Percentiles rank a stretch among this genome's conserved stretches.
phyloP scores from a whole-genome alignment of 2,888 invertebrate species.

The Rhagonycha fulva region DNA sequence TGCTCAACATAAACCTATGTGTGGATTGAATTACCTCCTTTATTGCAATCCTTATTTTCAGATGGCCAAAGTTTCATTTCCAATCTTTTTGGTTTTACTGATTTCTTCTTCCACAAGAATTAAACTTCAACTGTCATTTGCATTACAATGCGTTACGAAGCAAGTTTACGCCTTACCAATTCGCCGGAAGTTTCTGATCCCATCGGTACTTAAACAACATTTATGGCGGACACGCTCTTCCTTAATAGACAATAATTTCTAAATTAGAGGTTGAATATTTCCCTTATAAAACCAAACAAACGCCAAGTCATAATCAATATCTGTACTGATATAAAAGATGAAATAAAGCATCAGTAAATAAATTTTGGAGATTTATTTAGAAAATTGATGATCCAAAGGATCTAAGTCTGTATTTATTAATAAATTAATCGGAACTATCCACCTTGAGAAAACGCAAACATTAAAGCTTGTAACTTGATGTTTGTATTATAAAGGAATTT shows the following conservation, averaged over 20 bases:
- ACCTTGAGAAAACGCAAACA: not conserved
- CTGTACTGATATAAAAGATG: no score
- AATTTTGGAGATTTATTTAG: not conserved
- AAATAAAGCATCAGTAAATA: not conserved
- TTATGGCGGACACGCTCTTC: not conserved
- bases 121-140: not conserved
- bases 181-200: not conserved
- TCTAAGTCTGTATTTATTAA: not conserved
- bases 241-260: not conserved
- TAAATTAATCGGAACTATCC: not conserved
- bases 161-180: not conserved
- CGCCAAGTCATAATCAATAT: not conserved
- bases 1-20: no score
- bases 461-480: not conserved
- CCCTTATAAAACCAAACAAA: not conserved
- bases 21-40: no score
- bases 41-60: no score
- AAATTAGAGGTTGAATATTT: not conserved
- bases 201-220: not conserved
- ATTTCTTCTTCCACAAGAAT: not conserved
- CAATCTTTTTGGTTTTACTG: not conserved
- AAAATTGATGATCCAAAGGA: not conserved
- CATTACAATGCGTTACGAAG: not conserved
- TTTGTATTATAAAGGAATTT: not conserved
- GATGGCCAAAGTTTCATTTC: not conserved